phyloP scores from a whole-genome alignment of 2,113 vertebrate genomes.

The Campylorhamphus procurvoides region DNA sequence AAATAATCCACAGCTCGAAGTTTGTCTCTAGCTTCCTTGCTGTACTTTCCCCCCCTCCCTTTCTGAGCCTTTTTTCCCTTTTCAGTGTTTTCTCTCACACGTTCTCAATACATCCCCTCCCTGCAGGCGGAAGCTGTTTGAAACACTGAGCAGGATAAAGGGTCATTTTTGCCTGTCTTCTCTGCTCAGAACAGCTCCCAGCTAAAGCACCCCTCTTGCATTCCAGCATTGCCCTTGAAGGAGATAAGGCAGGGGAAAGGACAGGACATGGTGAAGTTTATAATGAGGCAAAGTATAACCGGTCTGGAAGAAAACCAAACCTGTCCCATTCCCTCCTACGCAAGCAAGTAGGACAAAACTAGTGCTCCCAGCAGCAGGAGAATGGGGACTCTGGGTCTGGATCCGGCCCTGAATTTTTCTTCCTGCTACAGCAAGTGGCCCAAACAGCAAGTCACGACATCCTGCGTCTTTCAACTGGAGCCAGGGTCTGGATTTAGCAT shows the following conservation, averaged over 20 bases:
- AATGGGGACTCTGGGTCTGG: background rate
- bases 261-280: background rate
- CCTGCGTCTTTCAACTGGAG: background rate
- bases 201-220: background rate
- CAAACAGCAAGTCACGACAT: background rate
- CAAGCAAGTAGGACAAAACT: background rate
- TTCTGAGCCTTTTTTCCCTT: background rate
- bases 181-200: slow-evolving; percentile 5
- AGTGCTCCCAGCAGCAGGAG: background rate
- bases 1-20: slow-evolving; percentile 46
- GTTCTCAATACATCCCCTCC: background rate
- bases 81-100: background rate
- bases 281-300: background rate
- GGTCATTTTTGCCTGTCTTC: slow-evolving; percentile 1
- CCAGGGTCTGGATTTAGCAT: background rate
- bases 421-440: background rate
- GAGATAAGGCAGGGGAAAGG: slow-evolving; percentile 20
- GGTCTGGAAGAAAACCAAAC: background rate
- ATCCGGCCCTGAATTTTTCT: background rate
- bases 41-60: background rate
- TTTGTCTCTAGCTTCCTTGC: slow-evolving; percentile 38
- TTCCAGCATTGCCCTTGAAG: background rate
- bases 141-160: background rate
- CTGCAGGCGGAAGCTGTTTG: background rate
- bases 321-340: background rate